Evolutionary conservation across 2,888 invertebrate genomes (phyloP).

Genomic region (Helobdella robusta): DNA sequence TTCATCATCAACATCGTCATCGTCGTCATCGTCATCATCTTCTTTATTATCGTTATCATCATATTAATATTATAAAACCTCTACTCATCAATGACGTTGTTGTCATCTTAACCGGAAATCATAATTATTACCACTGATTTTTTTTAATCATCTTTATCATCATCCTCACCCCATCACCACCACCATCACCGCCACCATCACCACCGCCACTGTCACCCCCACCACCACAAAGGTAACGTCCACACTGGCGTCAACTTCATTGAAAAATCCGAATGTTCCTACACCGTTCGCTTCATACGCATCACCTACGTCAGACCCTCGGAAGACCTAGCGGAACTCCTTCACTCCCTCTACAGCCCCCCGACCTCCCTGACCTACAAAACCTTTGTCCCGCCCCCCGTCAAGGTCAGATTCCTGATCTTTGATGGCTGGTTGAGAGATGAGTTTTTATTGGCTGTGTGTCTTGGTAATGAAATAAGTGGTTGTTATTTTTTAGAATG

Average conservation of each 20-base stretch:
- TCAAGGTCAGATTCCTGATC: conserved; percentile 36
- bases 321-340: conserved; percentile 18
- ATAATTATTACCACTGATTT: background rate
- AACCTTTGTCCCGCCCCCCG: conserved; percentile 35
- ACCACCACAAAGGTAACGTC: conserved; percentile 29
- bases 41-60: conserved; percentile 16
- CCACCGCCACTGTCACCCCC: background rate
- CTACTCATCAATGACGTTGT: background rate
- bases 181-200: conserved; percentile 4
- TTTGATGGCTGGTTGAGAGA: too few relatives aligned
- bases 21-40: conserved; percentile 8
- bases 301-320: conserved; percentile 34
- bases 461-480: too few relatives aligned
- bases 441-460: too few relatives aligned
- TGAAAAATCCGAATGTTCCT: conserved; percentile 35
- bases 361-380: conserved; percentile 34
- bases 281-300: conserved; percentile 34
- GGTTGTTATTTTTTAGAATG: too few relatives aligned
- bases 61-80: too few relatives aligned
- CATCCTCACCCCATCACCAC: conserved; percentile 5
- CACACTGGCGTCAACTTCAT: conserved; percentile 36
- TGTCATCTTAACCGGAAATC: background rate
- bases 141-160: conserved; percentile 5
- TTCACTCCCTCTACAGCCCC: conserved; percentile 29
- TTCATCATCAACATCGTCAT: background rate